These are phyloP conservation scores for Strix aluco DNA, from an alignment of 2,113 vertebrate species.

Conservation along the genomic window DNA sequence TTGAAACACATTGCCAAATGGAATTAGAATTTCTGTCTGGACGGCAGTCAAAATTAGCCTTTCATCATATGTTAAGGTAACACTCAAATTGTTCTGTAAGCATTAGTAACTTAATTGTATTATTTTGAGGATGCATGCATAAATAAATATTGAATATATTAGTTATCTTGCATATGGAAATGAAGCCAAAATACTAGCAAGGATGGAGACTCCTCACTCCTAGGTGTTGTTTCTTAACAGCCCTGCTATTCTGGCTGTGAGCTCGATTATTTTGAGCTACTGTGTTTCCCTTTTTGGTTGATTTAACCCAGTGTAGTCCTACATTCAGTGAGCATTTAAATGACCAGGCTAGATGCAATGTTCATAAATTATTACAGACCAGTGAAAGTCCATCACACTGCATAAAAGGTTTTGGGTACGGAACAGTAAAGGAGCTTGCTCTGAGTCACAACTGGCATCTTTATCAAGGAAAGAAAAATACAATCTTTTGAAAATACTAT, in stretches of 20 bases:
- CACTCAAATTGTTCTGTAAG: constrained; percentile 52
- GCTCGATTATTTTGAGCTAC: background rate
- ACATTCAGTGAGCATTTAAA: background rate
- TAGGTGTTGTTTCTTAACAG: background rate
- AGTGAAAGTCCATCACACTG: background rate
- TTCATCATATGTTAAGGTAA: constrained; percentile 58
- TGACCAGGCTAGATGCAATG: background rate
- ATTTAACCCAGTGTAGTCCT: background rate
- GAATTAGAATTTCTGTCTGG: constrained; percentile 51
- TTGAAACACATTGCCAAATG: background rate
- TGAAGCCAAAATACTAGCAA: constrained; percentile 27
- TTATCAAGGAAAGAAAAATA: background rate
- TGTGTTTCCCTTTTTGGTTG: background rate
- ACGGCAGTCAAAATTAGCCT: constrained; percentile 47
- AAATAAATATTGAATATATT: constrained; percentile 51
- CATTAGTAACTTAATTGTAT: constrained; percentile 56
- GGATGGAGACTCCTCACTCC: background rate
- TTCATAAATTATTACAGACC: background rate
- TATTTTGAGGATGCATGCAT: constrained; percentile 54
- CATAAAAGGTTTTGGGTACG: background rate
- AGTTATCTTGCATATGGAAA: background rate
- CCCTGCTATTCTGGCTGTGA: background rate
- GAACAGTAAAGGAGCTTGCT: background rate
- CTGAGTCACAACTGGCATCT: background rate
- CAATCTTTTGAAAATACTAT: background rate